phyloP scores from a whole-genome alignment of 1,140 invertebrate genomes.

The Dendrolimus punctatus region DNA sequence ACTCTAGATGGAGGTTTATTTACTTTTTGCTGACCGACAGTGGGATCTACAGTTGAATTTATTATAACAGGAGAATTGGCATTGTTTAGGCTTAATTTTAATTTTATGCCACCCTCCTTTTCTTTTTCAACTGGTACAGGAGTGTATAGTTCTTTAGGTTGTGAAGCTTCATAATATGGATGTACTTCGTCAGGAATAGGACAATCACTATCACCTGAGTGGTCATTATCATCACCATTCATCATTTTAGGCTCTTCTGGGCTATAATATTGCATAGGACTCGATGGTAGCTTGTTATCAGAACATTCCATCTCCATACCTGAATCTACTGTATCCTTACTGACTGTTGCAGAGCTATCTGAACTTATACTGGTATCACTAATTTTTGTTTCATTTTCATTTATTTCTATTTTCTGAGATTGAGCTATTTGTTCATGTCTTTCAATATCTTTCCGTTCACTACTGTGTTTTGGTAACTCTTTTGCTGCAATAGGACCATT shows the following conservation, averaged over 20 bases:
- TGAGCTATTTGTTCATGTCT: conserved; percentile 39
- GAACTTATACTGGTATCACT: conserved; percentile 48
- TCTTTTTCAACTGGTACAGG: conserved; percentile 31
- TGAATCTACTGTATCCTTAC: conserved; percentile 37
- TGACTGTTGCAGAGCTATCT: conserved; percentile 32
- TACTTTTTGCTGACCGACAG: conserved; percentile 45
- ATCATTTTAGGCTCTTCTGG: conserved; percentile 16
- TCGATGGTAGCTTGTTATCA: conserved; percentile 20
- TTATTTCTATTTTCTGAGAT: conserved; percentile 19
- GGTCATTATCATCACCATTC: conserved; percentile 54
- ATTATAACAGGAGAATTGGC: conserved; percentile 63
- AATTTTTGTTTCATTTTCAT: conserved; percentile 30
- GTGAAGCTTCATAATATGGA: conserved; percentile 16
- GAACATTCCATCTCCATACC: conserved; percentile 34
- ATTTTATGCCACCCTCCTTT: conserved; percentile 55
- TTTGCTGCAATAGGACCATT: conserved; percentile 35
- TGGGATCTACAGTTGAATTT: conserved; percentile 63
- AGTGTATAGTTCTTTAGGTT: conserved; percentile 23
- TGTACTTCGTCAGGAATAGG: conserved; percentile 27
- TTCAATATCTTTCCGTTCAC: conserved; percentile 37
- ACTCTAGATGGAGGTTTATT: conserved; percentile 57
- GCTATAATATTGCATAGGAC: conserved; percentile 21
- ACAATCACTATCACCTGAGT: conserved; percentile 45
- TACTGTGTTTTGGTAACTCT: conserved; percentile 25
- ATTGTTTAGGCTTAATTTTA: conserved; percentile 63